Conservation (phyloP, 2,888 invertebrate species). For the Psococerastis gibbosa region DNA sequence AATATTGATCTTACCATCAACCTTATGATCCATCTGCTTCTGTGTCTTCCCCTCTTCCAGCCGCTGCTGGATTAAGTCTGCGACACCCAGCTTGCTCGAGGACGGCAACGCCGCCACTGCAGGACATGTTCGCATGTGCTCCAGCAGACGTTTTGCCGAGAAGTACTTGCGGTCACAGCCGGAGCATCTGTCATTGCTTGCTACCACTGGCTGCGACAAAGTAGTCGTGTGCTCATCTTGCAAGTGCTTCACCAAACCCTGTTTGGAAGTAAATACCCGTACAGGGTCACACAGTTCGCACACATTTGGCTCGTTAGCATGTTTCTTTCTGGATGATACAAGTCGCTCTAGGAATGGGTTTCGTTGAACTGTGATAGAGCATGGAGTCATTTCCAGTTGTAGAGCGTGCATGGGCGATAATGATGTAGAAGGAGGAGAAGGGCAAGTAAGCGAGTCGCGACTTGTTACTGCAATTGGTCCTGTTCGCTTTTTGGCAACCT, state of each 20-base stretch:
- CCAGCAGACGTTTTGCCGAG: background rate
- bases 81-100: background rate
- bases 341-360: background rate
- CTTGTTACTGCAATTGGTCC: no score
- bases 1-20: no score
- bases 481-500: background rate
- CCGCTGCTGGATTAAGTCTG: no score
- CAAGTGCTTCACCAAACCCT: background rate
- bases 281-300: slow-evolving; percentile 3
- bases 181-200: background rate
- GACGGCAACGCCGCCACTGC: background rate
- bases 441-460: no score
- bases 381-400: no score
- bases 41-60: no score
- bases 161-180: slow-evolving; percentile 5
- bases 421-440: no score
- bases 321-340: background rate
- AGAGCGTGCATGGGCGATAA: no score
- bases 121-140: background rate
- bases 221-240: background rate
- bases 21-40: no score
- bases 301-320: background rate
- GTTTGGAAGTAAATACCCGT: background rate
- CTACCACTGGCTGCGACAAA: background rate
- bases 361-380: background rate